Conservation (phyloP, 2,797 vertebrate genomes). For the Crenuchus spilurus region DNA sequence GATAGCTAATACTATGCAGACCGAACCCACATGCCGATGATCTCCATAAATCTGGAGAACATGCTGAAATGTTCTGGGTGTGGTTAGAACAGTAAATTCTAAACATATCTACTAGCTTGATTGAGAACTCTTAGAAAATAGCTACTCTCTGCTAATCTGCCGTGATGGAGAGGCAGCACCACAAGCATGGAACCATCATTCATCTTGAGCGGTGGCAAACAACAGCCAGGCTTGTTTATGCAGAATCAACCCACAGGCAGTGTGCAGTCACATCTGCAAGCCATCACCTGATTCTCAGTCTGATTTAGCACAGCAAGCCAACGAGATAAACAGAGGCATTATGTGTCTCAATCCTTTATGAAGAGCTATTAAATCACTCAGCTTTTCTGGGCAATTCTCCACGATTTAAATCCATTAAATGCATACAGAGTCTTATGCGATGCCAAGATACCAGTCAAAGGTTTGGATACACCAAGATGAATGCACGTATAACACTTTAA, state of each 20-base stretch:
- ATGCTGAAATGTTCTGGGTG: background rate
- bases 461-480: background rate
- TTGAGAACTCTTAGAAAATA: background rate
- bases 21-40: background rate
- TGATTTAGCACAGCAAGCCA: constrained; percentile 54
- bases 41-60: background rate
- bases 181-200: background rate
- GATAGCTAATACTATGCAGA: background rate
- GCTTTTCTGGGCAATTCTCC: constrained; percentile 30
- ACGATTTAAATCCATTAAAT: constrained; percentile 14
- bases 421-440: background rate
- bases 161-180: background rate
- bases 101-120: background rate
- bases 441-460: background rate
- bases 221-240: constrained; percentile 26
- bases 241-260: constrained; percentile 26
- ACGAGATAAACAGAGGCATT: constrained; percentile 48
- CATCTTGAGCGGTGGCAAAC: background rate
- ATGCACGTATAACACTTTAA: background rate
- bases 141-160: background rate
- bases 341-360: constrained; percentile 40
- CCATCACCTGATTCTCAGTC: constrained; percentile 65
- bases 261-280: constrained; percentile 62
- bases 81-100: constrained; percentile 1
- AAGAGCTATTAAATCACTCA: constrained; percentile 26